Percentiles rank a stretch among this genome's conserved stretches.
Conservation (phyloP, 1,140 invertebrate genomes). For the Eurosta solidaginis region DNA sequence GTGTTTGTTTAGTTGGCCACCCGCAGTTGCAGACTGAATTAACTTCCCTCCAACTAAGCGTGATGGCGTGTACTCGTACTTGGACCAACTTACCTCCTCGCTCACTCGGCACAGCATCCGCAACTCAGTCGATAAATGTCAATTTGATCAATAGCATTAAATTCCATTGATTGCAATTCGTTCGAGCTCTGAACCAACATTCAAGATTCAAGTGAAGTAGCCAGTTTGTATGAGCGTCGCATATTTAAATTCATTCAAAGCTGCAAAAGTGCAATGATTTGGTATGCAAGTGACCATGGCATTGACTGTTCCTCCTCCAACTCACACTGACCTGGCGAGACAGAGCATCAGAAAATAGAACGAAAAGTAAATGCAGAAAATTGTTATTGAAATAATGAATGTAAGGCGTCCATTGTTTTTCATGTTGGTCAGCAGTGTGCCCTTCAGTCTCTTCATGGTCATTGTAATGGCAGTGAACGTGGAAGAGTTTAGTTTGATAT, state of each 20-base stretch:
- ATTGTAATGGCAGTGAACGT: too few relatives aligned
- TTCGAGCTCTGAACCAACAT: background rate
- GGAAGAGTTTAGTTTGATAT: too few relatives aligned
- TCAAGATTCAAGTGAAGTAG: background rate
- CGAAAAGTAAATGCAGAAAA: background rate
- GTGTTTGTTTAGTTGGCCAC: background rate
- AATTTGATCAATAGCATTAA: conserved; percentile 21
- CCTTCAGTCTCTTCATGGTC: too few relatives aligned
- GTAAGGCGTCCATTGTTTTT: background rate
- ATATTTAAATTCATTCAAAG: background rate
- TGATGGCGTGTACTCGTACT: background rate
- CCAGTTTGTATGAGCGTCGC: background rate
- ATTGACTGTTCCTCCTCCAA: background rate
- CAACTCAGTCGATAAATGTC: conserved; percentile 16
- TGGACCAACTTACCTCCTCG: background rate
- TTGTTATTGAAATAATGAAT: conserved; percentile 8
- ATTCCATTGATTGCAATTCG: background rate
- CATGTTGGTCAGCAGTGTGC: background rate
- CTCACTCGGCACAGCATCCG: background rate
- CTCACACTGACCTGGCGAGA: background rate
- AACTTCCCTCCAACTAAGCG: background rate
- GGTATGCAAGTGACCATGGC: conserved; percentile 19
- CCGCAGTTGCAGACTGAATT: background rate
- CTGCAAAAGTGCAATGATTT: background rate
- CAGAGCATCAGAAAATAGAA: background rate